Base-by-base conservation (phyloP, 1,140 invertebrate genomes). In the Drosophila micromelanica region DNA sequence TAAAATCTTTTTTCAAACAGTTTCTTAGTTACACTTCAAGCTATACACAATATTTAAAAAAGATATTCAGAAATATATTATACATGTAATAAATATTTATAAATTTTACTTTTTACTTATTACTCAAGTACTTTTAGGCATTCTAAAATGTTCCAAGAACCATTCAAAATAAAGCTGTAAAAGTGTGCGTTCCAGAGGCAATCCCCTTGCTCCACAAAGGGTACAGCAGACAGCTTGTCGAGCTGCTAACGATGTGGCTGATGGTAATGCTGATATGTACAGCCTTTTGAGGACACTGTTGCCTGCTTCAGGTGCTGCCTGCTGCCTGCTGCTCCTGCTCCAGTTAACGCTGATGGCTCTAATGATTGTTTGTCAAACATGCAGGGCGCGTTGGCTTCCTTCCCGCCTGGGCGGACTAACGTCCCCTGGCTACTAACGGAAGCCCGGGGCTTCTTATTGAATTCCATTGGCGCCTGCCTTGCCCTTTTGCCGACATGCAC, bases 351-450 rank as follows among this genome's bases (percentile, higher is more conserved):
- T 81, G 77, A 80, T 78, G 78, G 80, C 81, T 87, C 78, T 85
- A 85, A 85, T 87, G 82, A 87, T 85, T 85, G 81, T 85, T 85
- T 85, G 81, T 78, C 81, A 81, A 85, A 85, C 81, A 85, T 81
- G 65, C 38, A n/a, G 49, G 51, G 49, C 27, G 32, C 48, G 63
- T 54, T 51, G 69, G 60, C 63, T 68, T 48, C 48, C 61, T 43
- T 43, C 40, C 5, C 35, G 27, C 17, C 17, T 17, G 17, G 40
- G 32, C 37, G 9, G 48, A 8, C 7, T 11, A 40, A 7, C 45
- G 52, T 49, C 57, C 67, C 52, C 37, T 65, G 55, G 54, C 76
- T 63, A 57, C 20, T 37, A 35, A 7, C 27, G 3, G 11, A 32
- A 17, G 54, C 63, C 56, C 51, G 43, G 46, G 43, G 60, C 73